Evolutionary conservation across 2,113 vertebrate genomes (phyloP), one percentile per base, ranked within the genome.

Genomic region (Corydoras maculifer): DNA sequence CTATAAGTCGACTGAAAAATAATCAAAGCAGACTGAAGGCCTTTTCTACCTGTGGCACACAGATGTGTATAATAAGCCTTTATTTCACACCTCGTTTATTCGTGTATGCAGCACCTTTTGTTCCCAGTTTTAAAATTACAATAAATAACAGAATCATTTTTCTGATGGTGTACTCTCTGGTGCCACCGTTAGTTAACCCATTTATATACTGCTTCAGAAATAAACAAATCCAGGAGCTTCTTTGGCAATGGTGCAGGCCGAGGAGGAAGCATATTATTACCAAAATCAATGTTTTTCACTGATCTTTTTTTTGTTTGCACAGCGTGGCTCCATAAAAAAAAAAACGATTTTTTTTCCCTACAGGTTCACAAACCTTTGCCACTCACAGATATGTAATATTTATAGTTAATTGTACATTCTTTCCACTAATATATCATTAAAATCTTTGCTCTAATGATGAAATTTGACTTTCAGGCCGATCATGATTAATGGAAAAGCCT

Each of bases 41-140:
- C n/a, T 77, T 77, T 43, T 75, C 77, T 35, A 81, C 77, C 51
- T 79, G 80, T 70, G 75, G 77, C 57, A 49, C 73, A 4, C 80
- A 78, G 57, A 12, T 81, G 29, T 77, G 15, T 11, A 77, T 81
- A 35, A 81, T 79, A 2, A 49, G 58, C 6, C 15, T 79, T 5
- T 79, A 75, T 67, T 79, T 77, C 7, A 0, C 73, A 13, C 78
- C 80, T 35, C 72, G 73, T 11, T 78, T 68, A n/a, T 57, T 59
- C 4, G 69, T 76, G 12, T 82, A 79, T 25, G 15, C 50, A 54
- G 29, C 60, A 3, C 8, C 59, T 4, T 74, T 2, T 18, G 2
- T 73, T 12, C 4, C 65, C 8, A n/a, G 35, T 5, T 51, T 79
- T 8, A 63, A 58, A 31, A 59, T 79, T n/a, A 69, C 15, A 10